These are phyloP conservation scores for Condylostylus longicornis DNA, from an alignment of 1,140 invertebrate species.

Conservation along the genomic window DNA sequence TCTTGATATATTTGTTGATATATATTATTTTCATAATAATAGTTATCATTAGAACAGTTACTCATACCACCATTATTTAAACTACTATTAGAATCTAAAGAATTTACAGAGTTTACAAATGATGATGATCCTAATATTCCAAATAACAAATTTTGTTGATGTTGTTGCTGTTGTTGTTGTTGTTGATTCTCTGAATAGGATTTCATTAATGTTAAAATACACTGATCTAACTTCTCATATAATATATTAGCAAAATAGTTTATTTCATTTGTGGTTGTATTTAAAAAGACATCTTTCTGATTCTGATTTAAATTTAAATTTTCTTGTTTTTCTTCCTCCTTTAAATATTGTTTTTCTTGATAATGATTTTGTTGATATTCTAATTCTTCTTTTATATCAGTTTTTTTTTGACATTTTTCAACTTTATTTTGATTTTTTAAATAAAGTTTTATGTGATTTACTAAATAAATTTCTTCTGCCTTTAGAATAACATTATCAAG, in stretches of 20 bases:
- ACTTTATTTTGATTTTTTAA: conserved; percentile 28
- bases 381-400: no score
- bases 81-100: no score
- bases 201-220: conserved; percentile 12
- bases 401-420: no score
- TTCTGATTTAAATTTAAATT: background rate
- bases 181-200: conserved; percentile 4
- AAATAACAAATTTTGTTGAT: no score
- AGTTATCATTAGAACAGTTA: no score
- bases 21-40: no score
- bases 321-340: background rate
- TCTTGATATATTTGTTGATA: no score
- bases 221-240: conserved; percentile 23
- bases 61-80: no score
- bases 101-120: no score
- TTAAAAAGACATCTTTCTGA: background rate
- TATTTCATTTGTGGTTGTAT: conserved; percentile 24
- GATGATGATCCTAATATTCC: no score
- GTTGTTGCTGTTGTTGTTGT: conserved; percentile 1
- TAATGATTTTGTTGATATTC: no score
- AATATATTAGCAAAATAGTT: conserved; percentile 31
- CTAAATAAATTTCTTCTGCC: conserved; percentile 33
- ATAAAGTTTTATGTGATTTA: conserved; percentile 33
- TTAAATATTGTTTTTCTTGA: background rate
- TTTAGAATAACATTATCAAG: conserved; percentile 29